Percentiles rank a stretch among this genome's conserved stretches.
Conservation (phyloP, 2,888 invertebrate genomes). For the Ctenicera cuprea region DNA sequence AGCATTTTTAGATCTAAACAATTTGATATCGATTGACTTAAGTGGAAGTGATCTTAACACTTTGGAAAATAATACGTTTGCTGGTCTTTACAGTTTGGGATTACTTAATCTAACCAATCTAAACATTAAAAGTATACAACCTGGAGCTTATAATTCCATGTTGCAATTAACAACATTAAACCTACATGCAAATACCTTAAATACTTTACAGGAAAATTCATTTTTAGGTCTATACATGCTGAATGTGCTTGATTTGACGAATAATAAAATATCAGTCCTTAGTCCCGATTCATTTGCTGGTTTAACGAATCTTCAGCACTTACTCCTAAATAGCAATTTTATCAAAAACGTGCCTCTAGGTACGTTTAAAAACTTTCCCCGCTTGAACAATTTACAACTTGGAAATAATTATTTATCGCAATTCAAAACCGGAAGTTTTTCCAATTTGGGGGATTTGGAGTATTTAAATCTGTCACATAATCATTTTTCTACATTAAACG, state of each 20-base stretch:
- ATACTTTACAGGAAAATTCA: too few relatives aligned
- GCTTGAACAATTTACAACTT: not conserved
- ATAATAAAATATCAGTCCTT: not conserved
- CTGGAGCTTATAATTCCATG: too few relatives aligned
- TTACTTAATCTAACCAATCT: too few relatives aligned
- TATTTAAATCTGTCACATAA: conserved; percentile 29
- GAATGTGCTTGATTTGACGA: not conserved
- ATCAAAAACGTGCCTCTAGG: not conserved
- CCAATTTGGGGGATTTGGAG: not conserved
- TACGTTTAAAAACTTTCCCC: not conserved
- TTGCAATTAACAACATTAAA: too few relatives aligned
- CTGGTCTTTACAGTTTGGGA: too few relatives aligned
- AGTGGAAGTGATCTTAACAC: too few relatives aligned
- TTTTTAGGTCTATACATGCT: not conserved
- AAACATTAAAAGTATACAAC: too few relatives aligned
- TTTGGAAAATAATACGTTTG: too few relatives aligned
- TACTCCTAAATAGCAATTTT: conserved; percentile 14
- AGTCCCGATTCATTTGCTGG: not conserved
- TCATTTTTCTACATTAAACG: not conserved
- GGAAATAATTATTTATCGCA: not conserved
- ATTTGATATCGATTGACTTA: too few relatives aligned
- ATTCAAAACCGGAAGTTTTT: not conserved
- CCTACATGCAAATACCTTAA: too few relatives aligned
- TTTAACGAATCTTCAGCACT: conserved; percentile 8
- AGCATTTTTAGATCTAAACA: too few relatives aligned